Evolutionary conservation across 2,113 vertebrate genomes (phyloP), one percentile per base, ranked within the genome.

Genomic region (Dermatemys mawii): DNA sequence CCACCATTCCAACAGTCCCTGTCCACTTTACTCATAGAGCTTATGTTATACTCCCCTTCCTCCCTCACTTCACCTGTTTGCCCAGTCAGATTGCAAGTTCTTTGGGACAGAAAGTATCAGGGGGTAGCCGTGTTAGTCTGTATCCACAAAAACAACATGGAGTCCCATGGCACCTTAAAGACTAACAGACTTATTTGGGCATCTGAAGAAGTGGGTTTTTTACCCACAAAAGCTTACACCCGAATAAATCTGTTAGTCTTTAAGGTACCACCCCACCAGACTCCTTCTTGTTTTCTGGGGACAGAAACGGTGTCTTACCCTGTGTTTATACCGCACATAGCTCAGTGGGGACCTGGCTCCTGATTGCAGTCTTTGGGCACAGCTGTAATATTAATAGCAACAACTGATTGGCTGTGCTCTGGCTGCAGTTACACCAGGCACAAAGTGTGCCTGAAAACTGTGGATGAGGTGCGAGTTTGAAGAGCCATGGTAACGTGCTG

Each of bases 381-480:
- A 87, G 38, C 90, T 90, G 35, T 57, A 54, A 51, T 81, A 90
- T 91, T 96, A 83, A 78, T 95, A 94, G 88, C 60, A 76, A 90
- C 90, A 92, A 93, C 29, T 81, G 81, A 83, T 95, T 92, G 95
- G 94, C 93, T 95, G 91, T 94, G 86, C 86, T 93, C 92, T 91
- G 70, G n/a, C 86, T 94, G 92, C 60, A 96, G 67, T 12, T 88
- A 70, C 94, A 92, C 91, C 51, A 9, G 85, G 90, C 38, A 79
- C 87, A 96, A 95, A 90, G 19, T 38, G 67, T 91, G 38, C 0
- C 89, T 90, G 49, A 80, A 41, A 87, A 86, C 41, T 86, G 5
- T 19, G 88, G 94, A 81, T n/a, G 80, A 51, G n/a, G 78, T 48
- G 95, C 75, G 89, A 91, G 5, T 32, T 91, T 94, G 81, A 24